These are phyloP conservation scores for Poecilia latipinna DNA, from an alignment of 2,113 vertebrate genomes.

Conservation along the genomic window DNA sequence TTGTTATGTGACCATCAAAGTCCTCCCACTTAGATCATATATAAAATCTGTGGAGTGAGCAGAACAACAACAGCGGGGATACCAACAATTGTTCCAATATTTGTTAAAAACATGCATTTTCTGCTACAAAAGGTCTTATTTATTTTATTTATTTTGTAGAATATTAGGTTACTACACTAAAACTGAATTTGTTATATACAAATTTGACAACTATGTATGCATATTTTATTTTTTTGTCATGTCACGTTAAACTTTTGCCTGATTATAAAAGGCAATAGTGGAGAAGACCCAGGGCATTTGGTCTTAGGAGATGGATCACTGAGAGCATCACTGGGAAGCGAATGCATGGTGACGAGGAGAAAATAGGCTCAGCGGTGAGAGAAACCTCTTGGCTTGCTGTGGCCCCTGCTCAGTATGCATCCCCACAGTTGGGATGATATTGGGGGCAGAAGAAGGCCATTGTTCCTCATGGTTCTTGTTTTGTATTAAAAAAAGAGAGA, in stretches of 20 bases:
- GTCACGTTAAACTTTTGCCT: neutral
- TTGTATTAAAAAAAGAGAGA: conserved; percentile 56
- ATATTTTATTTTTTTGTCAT: neutral
- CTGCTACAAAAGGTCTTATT: too few species aligned
- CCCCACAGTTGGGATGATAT: conserved; percentile 76
- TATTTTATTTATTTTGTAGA: too few species aligned
- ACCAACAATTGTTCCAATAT: too few species aligned
- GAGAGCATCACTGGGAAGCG: conserved; percentile 31
- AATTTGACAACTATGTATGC: too few species aligned
- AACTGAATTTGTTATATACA: too few species aligned
- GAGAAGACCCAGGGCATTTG: conserved; percentile 13
- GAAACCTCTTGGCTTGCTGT: conserved; percentile 44
- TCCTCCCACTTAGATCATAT: too few species aligned
- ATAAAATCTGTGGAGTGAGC: too few species aligned
- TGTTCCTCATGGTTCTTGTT: conserved; percentile 75
- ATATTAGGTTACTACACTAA: too few species aligned
- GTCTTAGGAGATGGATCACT: conserved; percentile 12
- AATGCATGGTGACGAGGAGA: conserved; percentile 50
- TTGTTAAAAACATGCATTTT: too few species aligned
- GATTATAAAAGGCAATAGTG: conserved; percentile 30
- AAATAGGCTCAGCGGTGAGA: conserved; percentile 52
- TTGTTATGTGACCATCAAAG: too few species aligned
- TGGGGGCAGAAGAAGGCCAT: conserved; percentile 75
- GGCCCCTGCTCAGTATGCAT: conserved; percentile 77
- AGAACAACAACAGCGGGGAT: too few species aligned